Conservation (phyloP, 2,797 vertebrate genomes). For the Antennarius maculatus region DNA sequence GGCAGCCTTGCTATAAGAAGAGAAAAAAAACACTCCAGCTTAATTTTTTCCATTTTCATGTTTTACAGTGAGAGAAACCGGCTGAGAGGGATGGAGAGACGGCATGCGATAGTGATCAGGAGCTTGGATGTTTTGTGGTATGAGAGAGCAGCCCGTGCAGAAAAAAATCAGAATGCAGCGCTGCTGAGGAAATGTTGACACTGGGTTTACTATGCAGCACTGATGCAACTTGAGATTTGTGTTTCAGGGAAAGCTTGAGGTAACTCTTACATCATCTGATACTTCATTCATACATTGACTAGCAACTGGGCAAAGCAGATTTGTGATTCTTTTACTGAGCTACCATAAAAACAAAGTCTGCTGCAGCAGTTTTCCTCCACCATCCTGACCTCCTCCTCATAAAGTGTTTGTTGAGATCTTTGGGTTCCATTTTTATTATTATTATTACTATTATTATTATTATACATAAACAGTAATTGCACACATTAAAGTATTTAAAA, state of each 20-base stretch:
- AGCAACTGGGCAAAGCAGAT: no score
- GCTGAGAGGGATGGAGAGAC: not conserved
- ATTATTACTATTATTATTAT: no score
- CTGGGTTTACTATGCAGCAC: not conserved
- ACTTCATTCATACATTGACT: not conserved
- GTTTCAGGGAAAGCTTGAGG: constrained; percentile 3
- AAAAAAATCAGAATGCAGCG: not conserved
- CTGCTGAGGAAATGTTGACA: not conserved
- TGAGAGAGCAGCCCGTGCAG: not conserved
- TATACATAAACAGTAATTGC: no score
- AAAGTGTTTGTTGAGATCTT: no score
- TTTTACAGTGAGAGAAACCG: not conserved
- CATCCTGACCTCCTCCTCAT: not conserved
- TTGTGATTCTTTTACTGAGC: no score
- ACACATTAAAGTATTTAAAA: no score
- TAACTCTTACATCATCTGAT: not conserved
- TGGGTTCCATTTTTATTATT: no score
- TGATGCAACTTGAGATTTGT: not conserved
- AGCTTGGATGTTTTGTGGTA: no score
- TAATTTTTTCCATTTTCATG: constrained; percentile 14
- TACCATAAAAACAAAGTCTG: not conserved
- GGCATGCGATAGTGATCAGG: constrained; percentile 5
- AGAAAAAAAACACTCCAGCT: constrained; percentile 1
- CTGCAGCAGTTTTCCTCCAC: not conserved
- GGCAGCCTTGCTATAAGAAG: constrained; percentile 12